These are phyloP conservation scores for Omphaloscelis lunosa DNA, from an alignment of 2,888 invertebrate genomes.

Conservation along the genomic window DNA sequence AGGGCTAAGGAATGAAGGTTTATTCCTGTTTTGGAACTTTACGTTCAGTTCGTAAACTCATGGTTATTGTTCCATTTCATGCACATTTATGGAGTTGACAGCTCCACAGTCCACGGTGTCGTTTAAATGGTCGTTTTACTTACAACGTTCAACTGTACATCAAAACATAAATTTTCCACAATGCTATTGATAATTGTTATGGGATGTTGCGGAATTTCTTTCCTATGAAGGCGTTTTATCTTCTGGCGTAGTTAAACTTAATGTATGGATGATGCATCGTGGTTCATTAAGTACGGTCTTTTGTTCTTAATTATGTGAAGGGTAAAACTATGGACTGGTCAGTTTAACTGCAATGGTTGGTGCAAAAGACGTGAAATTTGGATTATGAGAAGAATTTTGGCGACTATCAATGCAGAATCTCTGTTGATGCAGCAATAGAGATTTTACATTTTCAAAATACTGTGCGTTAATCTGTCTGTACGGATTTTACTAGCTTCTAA, in stretches of 20 bases:
- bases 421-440: too few species aligned
- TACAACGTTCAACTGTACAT: constrained; percentile 69
- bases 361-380: background rate
- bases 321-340: background rate
- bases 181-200: constrained; percentile 69
- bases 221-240: constrained; percentile 60
- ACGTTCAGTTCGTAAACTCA: constrained; percentile 69
- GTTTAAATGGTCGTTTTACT: constrained; percentile 66
- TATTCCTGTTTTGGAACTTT: constrained; percentile 73
- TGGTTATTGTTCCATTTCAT: constrained; percentile 71
- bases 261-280: constrained; percentile 58
- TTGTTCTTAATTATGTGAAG: constrained; percentile 43
- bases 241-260: constrained; percentile 58
- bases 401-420: background rate
- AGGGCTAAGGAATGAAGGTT: constrained; percentile 71
- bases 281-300: constrained; percentile 27
- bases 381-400: background rate
- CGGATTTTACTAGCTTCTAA: background rate
- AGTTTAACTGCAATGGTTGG: background rate
- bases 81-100: constrained; percentile 72
- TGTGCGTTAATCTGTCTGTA: background rate
- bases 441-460: background rate
- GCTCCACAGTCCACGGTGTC: constrained; percentile 67
- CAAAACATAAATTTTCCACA: constrained; percentile 67
- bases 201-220: constrained; percentile 63